Evolutionary conservation across 2,113 vertebrate genomes (phyloP).

Genomic region (Struthio camelus): DNA sequence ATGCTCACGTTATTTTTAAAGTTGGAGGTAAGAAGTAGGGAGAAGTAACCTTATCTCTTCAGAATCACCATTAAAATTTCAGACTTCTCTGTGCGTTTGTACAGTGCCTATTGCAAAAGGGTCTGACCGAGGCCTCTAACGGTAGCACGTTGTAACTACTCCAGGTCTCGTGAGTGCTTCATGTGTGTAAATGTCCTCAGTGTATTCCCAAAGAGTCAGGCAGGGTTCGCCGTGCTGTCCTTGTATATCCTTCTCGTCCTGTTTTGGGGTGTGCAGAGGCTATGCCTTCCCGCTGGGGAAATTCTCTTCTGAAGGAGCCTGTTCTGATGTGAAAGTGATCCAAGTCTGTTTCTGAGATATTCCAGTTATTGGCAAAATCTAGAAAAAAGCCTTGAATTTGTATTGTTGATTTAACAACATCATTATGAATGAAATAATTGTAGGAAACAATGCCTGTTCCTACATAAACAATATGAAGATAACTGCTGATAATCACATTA

Average conservation of each 20-base stretch:
- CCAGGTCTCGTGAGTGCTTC: neutral
- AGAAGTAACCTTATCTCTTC: neutral
- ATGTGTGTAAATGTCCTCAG: neutral
- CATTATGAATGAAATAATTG: slow-evolving; percentile 6
- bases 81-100: neutral
- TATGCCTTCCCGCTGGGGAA: neutral
- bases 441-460: slow-evolving; percentile 37
- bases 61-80: neutral
- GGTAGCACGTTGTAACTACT: neutral
- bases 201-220: neutral
- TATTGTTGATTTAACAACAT: neutral
- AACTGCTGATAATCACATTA: slow-evolving; percentile 33
- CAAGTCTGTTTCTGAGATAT: neutral
- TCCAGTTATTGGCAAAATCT: neutral
- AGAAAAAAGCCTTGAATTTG: neutral
- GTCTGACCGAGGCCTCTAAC: neutral
- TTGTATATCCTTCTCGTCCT: neutral
- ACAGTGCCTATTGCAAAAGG: neutral
- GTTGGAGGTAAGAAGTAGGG: neutral
- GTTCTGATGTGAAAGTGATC: neutral
- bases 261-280: neutral
- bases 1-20: neutral
- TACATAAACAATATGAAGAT: slow-evolving; percentile 36
- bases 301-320: neutral
- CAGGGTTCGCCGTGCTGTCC: neutral